A percentile compares a stretch with the other conserved stretches of the same genome.
Conservation (phyloP, 2,888 invertebrate genomes). For the Melinaea menophilus region DNA sequence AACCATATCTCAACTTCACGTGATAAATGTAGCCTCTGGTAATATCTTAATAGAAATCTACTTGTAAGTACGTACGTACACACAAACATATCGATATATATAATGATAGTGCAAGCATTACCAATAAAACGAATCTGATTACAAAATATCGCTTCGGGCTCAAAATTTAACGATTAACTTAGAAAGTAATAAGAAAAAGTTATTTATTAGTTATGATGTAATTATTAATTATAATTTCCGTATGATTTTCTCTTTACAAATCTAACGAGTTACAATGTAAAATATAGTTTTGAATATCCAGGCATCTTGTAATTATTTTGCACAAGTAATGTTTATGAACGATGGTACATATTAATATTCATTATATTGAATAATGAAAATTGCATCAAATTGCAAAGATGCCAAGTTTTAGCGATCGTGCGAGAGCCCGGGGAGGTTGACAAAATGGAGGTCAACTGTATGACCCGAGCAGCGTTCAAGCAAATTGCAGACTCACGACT, state of each 20-base stretch:
- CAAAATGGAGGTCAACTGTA: conserved; percentile 27
- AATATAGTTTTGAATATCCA: too few relatives aligned
- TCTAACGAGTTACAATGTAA: too few relatives aligned
- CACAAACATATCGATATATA: neutral
- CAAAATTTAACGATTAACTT: neutral
- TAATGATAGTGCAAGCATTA: conserved; percentile 2
- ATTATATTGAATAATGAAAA: neutral
- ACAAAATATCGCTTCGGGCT: neutral
- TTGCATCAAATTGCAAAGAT: conserved; percentile 5
- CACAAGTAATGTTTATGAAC: too few relatives aligned
- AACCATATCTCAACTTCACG: neutral
- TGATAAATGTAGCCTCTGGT: neutral
- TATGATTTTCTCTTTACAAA: too few relatives aligned
- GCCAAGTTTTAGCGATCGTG: neutral
- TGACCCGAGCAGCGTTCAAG: conserved; percentile 25
- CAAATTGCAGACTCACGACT: conserved; percentile 32
- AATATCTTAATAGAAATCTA: neutral
- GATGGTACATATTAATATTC: too few relatives aligned
- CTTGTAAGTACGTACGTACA: neutral
- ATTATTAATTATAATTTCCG: too few relatives aligned
- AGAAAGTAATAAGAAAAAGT: neutral
- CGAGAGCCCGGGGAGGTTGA: conserved; percentile 10
- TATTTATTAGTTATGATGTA: neutral
- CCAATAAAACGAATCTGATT: conserved; percentile 1
- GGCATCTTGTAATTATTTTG: too few relatives aligned